Conservation (phyloP, 2,113 vertebrate species). For the Pandion haliaetus region DNA sequence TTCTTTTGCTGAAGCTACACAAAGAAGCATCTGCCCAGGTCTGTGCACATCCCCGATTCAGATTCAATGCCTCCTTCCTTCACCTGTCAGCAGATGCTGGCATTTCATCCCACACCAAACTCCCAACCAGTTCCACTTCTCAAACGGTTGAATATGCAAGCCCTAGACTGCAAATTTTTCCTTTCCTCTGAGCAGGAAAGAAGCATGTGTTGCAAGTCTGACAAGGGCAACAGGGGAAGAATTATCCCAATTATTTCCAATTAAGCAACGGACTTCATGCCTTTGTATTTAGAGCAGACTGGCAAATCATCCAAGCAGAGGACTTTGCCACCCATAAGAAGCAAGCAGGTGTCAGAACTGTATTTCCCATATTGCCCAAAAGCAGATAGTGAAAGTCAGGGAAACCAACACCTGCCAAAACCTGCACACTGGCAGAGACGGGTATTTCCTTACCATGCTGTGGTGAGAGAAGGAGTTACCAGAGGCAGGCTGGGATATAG, state of each 20-base stretch:
- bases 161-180: not conserved
- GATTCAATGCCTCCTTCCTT: not conserved
- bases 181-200: not conserved
- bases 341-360: not conserved
- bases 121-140: not conserved
- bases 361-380: not conserved
- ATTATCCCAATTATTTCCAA: not conserved
- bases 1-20: not conserved
- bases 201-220: not conserved
- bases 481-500: slow-evolving; percentile 82
- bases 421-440: rapidly evolving
- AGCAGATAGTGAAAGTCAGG: rapidly evolving
- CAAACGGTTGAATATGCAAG: not conserved
- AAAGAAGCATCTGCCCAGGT: not conserved
- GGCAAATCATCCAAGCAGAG: not conserved
- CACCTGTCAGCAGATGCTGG: not conserved
- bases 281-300: not conserved
- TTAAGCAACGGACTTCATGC: not conserved
- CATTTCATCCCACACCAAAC: not conserved
- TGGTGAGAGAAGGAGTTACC: slow-evolving; percentile 87
- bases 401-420: not conserved
- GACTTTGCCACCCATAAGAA: not conserved
- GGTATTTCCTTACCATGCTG: slow-evolving; percentile 84
- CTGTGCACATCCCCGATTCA: not conserved
- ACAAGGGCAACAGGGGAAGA: not conserved